phyloP scores from a whole-genome alignment of 2,113 vertebrate genomes.

The Piprites chloris region DNA sequence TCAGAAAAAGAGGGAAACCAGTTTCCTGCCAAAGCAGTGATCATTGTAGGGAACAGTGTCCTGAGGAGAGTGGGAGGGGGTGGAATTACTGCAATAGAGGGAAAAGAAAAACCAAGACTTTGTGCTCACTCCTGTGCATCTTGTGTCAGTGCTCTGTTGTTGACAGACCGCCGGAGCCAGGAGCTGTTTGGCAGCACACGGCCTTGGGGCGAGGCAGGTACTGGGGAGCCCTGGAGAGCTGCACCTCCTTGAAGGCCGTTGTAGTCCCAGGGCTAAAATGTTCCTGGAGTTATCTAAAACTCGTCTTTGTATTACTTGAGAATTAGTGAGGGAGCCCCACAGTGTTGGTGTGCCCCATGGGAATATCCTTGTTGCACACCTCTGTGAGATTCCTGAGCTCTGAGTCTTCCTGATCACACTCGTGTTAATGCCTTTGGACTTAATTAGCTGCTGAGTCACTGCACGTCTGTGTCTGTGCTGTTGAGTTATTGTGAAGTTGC shows the following conservation, averaged over 20 bases:
- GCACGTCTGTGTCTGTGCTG: neutral
- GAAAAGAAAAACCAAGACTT: neutral
- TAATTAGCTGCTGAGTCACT: neutral
- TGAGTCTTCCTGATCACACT: neutral
- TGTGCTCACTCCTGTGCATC: neutral
- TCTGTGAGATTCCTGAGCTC: neutral
- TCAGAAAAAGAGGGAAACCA: neutral
- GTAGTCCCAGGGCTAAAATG: neutral
- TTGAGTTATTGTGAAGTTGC: neutral
- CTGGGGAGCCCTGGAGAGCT: neutral
- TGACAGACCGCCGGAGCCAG: accelerated
- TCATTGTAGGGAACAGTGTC: accelerated
- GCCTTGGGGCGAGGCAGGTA: neutral
- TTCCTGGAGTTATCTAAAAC: neutral
- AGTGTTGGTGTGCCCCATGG: neutral
- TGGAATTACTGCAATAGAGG: accelerated
- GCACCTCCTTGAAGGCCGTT: neutral
- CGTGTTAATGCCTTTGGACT: accelerated
- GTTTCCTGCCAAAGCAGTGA: neutral
- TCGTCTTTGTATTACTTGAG: neutral
- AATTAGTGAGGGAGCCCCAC: neutral
- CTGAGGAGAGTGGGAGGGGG: neutral
- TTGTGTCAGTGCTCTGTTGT: accelerated
- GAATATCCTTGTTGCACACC: accelerated
- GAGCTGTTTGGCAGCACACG: neutral